Base-by-base conservation (phyloP, 64 coral and sea anemone genomes). In the Exaiptasia diaphana region DNA sequence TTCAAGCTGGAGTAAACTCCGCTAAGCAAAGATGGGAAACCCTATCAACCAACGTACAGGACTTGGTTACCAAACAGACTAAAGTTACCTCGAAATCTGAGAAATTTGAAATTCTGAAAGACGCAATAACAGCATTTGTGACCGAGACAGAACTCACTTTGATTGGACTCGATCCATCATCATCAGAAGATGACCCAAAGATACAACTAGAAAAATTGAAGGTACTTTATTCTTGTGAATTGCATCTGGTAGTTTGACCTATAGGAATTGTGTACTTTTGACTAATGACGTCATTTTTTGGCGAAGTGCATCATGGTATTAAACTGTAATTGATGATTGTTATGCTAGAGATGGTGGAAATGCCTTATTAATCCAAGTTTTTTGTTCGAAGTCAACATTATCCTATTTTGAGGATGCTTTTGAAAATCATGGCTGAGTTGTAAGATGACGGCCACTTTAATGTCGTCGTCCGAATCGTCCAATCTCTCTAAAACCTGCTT, bases 151-250 rank as follows among this genome's bases (percentile, higher is more conserved):
- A 95, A 31, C 55, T 95, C 5, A 89, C 45, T 71, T 68, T 95
- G 11, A 95, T 95, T 36, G 67, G 77, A 0, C 64, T 95, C 2
- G 91, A 95, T 82, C 91, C 91, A 18, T 89, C 68, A 35, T 89
- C 91, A 0, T 94, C 91, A 4, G 91, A 94, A 31, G 79, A 74
- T 2, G 79, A 79, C 13, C 85, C 91, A 0, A 77, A 72, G 28
- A 80, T 67, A 42, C 86, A 85, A 41, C 80, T 94, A 2, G 80
- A 89, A 5, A 88, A 85, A 49, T 86, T 94, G 0, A 93, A 93
- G 91, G 91, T 93, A 77, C 24, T 25, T 25, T 24, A 9, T 49
- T 3, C 22, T 30, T 17, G 20, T 9, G 13, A 12, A 33, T 4
- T 17, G 20, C 12, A 64, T 33, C 25, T 55, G 18, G 17, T 29